phyloP scores from a whole-genome alignment of 2,797 vertebrate genomes.

The Anguilla marmorata region DNA sequence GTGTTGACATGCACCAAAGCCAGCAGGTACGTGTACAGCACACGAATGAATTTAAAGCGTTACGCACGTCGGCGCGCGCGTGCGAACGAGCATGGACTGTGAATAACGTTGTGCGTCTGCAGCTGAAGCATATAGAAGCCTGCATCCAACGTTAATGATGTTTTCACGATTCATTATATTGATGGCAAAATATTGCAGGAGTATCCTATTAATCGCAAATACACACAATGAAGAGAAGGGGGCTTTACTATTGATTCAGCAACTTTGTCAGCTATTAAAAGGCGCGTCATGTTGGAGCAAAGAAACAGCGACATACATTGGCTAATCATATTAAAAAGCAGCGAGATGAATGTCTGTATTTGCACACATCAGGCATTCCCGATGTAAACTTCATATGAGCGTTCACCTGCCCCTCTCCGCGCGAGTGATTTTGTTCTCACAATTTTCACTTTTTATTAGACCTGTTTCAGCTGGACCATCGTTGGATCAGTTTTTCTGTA shows the following conservation, averaged over 20 bases:
- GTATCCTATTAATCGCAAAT: neutral
- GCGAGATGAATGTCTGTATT: neutral
- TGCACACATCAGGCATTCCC: neutral
- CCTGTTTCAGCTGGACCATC: too few relatives aligned
- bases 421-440: neutral
- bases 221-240: neutral
- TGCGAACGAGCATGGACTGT: neutral
- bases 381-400: neutral
- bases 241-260: neutral
- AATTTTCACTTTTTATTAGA: neutral
- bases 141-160: neutral
- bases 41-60: neutral
- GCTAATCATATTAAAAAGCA: neutral
- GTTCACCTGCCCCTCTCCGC: neutral
- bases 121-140: neutral
- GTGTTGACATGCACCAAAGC: constrained; percentile 1
- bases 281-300: neutral
- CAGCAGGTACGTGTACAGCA: neutral
- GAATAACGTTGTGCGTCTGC: neutral
- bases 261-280: neutral
- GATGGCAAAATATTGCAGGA: neutral
- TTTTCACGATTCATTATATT: neutral
- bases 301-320: neutral
- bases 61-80: neutral
- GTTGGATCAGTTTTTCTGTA: neutral